Conservation (phyloP, 2,888 invertebrate species). For the Empis livida region DNA sequence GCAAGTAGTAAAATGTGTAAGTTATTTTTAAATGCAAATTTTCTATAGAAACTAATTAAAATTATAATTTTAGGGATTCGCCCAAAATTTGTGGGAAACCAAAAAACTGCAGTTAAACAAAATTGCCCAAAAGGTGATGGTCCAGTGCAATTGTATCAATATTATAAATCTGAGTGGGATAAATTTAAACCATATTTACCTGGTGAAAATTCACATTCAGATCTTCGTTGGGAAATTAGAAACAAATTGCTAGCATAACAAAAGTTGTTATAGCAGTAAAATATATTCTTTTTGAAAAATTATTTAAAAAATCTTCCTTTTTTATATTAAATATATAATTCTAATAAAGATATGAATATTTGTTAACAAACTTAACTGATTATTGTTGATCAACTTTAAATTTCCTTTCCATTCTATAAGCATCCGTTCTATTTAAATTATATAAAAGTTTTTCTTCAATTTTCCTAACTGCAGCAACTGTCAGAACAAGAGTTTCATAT, state of each 20-base stretch:
- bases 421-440: conserved; percentile 51
- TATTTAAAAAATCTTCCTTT: not conserved
- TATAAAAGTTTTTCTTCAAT: conserved; percentile 67
- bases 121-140: conserved; percentile 39
- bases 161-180: conserved; percentile 61
- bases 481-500: conserved; percentile 83
- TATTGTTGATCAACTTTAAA: conserved; percentile 47
- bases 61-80: conserved; percentile 14
- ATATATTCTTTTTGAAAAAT: too few relatives aligned
- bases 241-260: conserved; percentile 48
- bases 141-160: conserved; percentile 64
- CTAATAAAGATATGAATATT: not conserved
- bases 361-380: not conserved
- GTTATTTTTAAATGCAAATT: too few relatives aligned
- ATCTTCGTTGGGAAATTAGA: conserved; percentile 55
- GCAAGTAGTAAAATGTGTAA: too few relatives aligned
- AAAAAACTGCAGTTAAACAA: not conserved
- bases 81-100: conserved; percentile 6
- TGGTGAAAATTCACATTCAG: conserved; percentile 53
- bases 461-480: conserved; percentile 66
- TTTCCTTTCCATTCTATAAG: conserved; percentile 31
- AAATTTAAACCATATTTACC: conserved; percentile 56
- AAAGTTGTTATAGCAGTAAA: too few relatives aligned
- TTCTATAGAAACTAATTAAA: not conserved
- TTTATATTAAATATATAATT: not conserved